Conservation (phyloP, 2,888 invertebrate genomes). For the Lordiphosa andalusiaca region DNA sequence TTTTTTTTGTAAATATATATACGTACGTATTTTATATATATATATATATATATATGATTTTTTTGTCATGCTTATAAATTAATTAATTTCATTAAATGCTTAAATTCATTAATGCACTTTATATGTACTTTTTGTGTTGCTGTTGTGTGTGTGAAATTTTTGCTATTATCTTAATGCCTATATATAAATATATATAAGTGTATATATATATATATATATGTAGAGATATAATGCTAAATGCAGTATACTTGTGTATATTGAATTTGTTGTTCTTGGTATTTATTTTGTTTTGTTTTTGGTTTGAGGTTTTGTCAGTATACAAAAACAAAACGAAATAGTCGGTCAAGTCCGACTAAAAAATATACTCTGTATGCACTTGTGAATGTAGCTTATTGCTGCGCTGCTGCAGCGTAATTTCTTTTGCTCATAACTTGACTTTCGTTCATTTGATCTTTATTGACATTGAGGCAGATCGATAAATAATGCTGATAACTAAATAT, state of each 20-base stretch:
- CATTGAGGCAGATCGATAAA: no score
- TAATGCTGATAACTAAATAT: no score
- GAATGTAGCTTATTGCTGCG: no score
- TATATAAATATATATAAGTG: conserved; percentile 22
- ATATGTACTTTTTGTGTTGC: conserved; percentile 77
- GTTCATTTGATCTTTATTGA: no score
- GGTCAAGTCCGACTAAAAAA: no score
- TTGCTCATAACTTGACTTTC: no score
- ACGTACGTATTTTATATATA: conserved; percentile 15
- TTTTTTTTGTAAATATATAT: conserved; percentile 28
- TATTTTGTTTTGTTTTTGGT: conserved; percentile 17
- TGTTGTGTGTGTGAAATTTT: conserved; percentile 70
- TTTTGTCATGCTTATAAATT: conserved; percentile 65
- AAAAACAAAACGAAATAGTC: conserved; percentile 19
- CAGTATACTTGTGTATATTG: conserved; percentile 69
- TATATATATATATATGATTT: conserved; percentile 33
- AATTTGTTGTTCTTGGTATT: conserved; percentile 31
- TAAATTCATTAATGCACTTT: conserved; percentile 80
- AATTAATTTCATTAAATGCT: conserved; percentile 68
- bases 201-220: conserved; percentile 33
- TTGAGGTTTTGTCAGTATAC: conserved; percentile 58
- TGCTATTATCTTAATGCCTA: conserved; percentile 54
- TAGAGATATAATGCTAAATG: conserved; percentile 57
- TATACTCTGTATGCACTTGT: no score
- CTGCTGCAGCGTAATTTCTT: no score